phyloP scores from a whole-genome alignment of 2,113 vertebrate species.

The Megaptera novaeangliae region DNA sequence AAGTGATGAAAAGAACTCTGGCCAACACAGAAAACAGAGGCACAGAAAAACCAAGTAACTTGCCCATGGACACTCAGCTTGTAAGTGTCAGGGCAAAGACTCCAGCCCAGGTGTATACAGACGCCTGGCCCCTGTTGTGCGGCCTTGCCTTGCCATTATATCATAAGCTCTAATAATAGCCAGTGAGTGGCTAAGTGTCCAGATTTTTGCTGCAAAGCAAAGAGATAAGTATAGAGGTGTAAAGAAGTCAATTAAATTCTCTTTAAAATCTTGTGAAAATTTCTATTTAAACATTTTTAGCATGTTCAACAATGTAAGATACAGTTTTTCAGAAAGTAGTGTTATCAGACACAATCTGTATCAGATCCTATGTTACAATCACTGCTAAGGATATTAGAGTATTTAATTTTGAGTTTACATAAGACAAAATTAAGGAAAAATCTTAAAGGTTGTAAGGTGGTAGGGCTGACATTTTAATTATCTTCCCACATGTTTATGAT shows the following conservation, averaged over 20 bases:
- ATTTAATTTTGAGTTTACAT: not conserved
- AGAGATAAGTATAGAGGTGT: not conserved
- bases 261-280: not conserved
- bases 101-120: not conserved
- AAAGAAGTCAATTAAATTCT: not conserved
- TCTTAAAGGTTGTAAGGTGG: not conserved
- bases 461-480: not conserved
- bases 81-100: not conserved
- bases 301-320: not conserved
- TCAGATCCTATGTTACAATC: not conserved
- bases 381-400: not conserved
- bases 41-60: not conserved
- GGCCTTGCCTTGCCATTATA: not conserved
- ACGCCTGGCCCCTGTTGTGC: accelerated
- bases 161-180: not conserved
- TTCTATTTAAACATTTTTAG: not conserved
- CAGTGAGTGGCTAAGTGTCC: not conserved
- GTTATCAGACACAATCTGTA: not conserved
- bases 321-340: not conserved
- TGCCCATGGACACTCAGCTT: not conserved
- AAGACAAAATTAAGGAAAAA: not conserved
- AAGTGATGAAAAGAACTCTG: not conserved
- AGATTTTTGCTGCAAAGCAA: not conserved
- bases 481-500: not conserved
- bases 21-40: not conserved